These are phyloP conservation scores for Siniperca obscura DNA, from an alignment of 2,797 vertebrate species.

Conservation along the genomic window DNA sequence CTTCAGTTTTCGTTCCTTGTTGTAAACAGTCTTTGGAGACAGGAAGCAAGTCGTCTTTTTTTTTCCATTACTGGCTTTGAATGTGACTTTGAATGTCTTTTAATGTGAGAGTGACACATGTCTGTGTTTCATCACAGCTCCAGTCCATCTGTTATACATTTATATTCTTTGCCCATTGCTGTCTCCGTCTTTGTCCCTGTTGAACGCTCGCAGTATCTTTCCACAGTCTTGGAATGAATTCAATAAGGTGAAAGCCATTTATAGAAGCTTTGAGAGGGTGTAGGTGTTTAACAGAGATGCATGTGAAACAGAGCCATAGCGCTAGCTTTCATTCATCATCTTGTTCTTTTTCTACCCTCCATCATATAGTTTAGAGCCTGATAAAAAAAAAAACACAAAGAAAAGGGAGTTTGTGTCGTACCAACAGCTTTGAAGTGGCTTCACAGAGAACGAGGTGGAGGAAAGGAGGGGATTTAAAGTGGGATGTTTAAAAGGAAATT, in stretches of 20 bases:
- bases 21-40: conserved; percentile 78
- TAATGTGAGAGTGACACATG: conserved; percentile 49
- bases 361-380: conserved; percentile 44
- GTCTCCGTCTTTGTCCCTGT: conserved; percentile 40
- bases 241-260: conserved; percentile 56
- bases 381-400: conserved; percentile 18
- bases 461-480: conserved; percentile 51
- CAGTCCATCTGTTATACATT: conserved; percentile 39
- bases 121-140: conserved; percentile 66
- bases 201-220: conserved; percentile 44
- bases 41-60: conserved; percentile 56
- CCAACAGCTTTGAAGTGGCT: conserved; percentile 74
- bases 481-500: conserved; percentile 43
- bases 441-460: conserved; percentile 65
- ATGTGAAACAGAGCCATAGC: conserved; percentile 34
- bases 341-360: conserved; percentile 11
- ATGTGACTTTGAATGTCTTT: conserved; percentile 59
- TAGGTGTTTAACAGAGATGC: conserved; percentile 54
- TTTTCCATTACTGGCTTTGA: conserved; percentile 49
- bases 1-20: conserved; percentile 55
- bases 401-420: conserved; percentile 70
- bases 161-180: conserved; percentile 32
- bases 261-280: conserved; percentile 49
- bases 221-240: conserved; percentile 55
- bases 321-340: conserved; percentile 45